phyloP scores from a whole-genome alignment of 2,113 vertebrate genomes.

The Hippopotamus amphibius region DNA sequence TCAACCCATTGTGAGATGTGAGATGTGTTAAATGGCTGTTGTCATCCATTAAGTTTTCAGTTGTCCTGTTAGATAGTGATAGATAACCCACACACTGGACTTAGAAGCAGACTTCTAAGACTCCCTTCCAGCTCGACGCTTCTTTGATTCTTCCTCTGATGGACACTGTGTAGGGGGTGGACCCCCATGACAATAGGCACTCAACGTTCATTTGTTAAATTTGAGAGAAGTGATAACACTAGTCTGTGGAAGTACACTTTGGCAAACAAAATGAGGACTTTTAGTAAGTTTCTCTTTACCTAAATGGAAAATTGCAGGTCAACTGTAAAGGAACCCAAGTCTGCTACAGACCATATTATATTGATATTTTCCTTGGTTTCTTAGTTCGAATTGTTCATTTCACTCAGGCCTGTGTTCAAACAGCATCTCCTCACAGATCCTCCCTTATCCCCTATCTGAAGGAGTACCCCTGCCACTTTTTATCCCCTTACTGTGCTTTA shows the following conservation, averaged over 20 bases:
- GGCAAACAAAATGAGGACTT: not conserved
- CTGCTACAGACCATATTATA: not conserved
- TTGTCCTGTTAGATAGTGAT: not conserved
- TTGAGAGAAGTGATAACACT: not conserved
- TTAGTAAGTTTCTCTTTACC: not conserved
- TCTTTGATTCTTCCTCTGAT: not conserved
- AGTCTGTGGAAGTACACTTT: not conserved
- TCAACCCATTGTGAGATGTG: not conserved
- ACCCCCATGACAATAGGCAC: not conserved
- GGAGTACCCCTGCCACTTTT: too few species aligned
- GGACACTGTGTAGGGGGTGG: rapidly evolving
- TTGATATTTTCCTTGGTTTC: not conserved
- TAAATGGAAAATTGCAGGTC: not conserved
- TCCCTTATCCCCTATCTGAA: not conserved
- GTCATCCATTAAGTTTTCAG: not conserved
- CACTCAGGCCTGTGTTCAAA: not conserved
- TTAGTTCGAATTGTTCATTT: not conserved
- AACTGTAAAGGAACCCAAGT: not conserved
- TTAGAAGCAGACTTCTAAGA: not conserved
- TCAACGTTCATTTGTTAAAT: not conserved
- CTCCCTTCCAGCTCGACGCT: not conserved
- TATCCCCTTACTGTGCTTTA: not conserved
- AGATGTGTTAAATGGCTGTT: not conserved
- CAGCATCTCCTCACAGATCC: not conserved
- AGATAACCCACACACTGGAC: not conserved